Evolutionary conservation across 2,113 vertebrate genomes (phyloP), one percentile per base, ranked within the genome.

Genomic region (Panthera leo): DNA sequence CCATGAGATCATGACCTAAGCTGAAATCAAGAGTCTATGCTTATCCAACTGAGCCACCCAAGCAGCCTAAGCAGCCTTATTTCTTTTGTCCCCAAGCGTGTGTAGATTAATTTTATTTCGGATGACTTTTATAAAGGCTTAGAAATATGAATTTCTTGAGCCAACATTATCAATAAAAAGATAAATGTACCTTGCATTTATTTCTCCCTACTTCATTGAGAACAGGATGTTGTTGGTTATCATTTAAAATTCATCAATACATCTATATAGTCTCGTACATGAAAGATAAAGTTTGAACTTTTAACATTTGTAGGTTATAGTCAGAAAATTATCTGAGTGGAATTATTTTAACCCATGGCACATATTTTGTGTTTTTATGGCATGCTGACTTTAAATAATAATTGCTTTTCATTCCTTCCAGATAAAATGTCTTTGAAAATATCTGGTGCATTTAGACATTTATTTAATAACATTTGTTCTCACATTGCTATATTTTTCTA

Each of bases 401-500:
- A 89, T 10, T 91, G 29, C 53, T 34, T 91, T 91, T 86, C 86
- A 45, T 39, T 45, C 11, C 14, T 58, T 80, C 29, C 89, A 10
- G 67, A 3, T 55, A 19, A 53, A 83, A 94, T 73, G 23, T 34
- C n/a, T 65, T 68, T 79, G 55, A 75, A 84, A 89, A 19, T 89
- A 83, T 58, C 27, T 82, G 23, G 36, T 65, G 5, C 39, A 48
- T 36, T 45, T 51, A 79, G 14, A 89, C 5, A 58, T 19, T 83
- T 67, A 89, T n/a, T 96, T 84, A 95, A 92, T n/a, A 83, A 48
- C 6, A 78, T 78, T 83, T 89, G 1, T 83, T 95, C 34, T 85
- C 18, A 58, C 71, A 45, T 45, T 63, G 27, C 5, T 83, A 15
- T 23, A 70, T 82, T 51, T 89, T 91, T 93, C 19, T 15, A 21